Conservation (phyloP, 1,140 invertebrate genomes). For the Ostrea denselamellosa region DNA sequence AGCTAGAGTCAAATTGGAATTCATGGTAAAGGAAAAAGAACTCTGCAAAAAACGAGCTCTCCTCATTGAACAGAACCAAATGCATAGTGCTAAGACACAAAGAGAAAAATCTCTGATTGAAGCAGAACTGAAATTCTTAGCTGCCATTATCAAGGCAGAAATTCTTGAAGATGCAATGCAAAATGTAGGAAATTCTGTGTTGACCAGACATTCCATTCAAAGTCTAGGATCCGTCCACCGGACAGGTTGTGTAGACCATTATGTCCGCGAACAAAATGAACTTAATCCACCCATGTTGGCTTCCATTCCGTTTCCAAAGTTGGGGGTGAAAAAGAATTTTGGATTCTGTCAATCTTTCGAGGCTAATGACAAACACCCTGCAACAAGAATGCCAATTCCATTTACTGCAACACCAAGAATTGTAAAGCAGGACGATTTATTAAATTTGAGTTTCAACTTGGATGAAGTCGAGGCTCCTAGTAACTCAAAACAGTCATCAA, state of each 20-base stretch:
- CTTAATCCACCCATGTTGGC: neutral
- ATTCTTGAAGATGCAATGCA: neutral
- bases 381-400: neutral
- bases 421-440: neutral
- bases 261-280: neutral
- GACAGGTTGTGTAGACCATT: neutral
- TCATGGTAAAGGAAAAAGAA: constrained; percentile 1
- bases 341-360: neutral
- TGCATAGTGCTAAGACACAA: neutral
- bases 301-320: neutral
- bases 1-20: neutral
- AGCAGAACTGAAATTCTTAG: neutral
- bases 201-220: neutral
- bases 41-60: neutral
- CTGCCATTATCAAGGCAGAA: neutral
- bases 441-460: neutral
- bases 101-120: neutral
- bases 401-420: neutral
- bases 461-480: neutral
- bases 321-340: neutral
- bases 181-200: neutral
- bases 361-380: neutral
- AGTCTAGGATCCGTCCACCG: neutral
- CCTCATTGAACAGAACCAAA: neutral
- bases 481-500: neutral